Evolutionary conservation across 2,797 vertebrate genomes (phyloP).

Genomic region (Periparus ater): DNA sequence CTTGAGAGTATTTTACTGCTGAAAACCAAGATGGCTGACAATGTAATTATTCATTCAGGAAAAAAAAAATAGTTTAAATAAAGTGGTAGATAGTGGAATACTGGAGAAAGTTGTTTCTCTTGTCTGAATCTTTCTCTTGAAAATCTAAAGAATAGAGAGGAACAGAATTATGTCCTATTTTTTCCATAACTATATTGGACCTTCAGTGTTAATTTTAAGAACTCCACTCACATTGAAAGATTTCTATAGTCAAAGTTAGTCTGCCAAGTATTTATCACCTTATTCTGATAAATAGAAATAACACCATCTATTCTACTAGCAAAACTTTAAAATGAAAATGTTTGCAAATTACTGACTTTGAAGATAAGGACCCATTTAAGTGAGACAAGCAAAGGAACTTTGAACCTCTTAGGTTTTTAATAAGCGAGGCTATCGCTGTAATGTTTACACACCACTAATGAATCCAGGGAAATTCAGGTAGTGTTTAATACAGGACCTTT

Average conservation of each 20-base stretch:
- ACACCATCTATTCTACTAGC: not conserved
- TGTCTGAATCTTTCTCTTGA: not conserved
- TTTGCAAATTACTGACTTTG: constrained; percentile 14
- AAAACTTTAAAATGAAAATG: constrained; percentile 7
- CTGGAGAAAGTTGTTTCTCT: not conserved
- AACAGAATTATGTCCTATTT: not conserved
- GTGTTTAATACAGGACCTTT: not conserved
- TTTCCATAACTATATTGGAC: not conserved
- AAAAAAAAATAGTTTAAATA: not conserved
- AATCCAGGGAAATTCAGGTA: not conserved
- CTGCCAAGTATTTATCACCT: not conserved
- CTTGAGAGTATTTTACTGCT: not conserved
- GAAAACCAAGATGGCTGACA: not conserved
- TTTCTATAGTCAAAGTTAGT: not conserved
- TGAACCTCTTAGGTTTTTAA: constrained; percentile 35
- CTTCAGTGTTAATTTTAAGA: not conserved
- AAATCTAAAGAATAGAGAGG: not conserved
- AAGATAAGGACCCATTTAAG: constrained; percentile 32
- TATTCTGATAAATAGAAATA: not conserved
- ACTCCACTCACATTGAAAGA: not conserved
- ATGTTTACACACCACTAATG: constrained; percentile 5
- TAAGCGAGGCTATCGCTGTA: not conserved
- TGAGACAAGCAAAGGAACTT: constrained; percentile 18
- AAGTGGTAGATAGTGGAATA: not conserved
- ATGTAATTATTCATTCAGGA: not conserved